Evolutionary conservation across 1,140 invertebrate genomes (phyloP).

Genomic region (Trypoxylus dichotomus): DNA sequence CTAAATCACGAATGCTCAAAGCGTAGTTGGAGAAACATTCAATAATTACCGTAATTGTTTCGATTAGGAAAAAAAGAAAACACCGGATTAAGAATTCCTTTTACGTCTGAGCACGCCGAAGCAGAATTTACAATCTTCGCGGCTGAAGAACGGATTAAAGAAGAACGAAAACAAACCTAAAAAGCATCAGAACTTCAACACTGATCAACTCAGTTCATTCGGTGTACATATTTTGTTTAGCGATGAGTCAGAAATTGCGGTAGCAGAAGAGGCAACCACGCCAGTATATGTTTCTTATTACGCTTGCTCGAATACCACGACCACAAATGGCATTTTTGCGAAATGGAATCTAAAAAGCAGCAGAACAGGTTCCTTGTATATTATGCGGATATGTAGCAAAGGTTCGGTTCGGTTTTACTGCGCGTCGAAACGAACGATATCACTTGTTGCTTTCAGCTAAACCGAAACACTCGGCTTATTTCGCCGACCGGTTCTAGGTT

Average conservation of each 20-base stretch:
- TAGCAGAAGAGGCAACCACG: not conserved
- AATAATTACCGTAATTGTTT: too few relatives aligned
- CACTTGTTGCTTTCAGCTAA: constrained; percentile 40
- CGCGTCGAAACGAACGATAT: constrained; percentile 33
- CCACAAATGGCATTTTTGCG: constrained; percentile 34
- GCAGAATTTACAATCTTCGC: too few relatives aligned
- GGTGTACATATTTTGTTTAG: constrained; percentile 9
- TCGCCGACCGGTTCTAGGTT: constrained; percentile 34
- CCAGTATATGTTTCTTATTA: not conserved
- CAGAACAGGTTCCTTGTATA: constrained; percentile 34
- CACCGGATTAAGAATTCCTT: too few relatives aligned
- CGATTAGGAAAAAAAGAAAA: too few relatives aligned
- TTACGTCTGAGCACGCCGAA: too few relatives aligned
- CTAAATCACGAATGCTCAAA: too few relatives aligned
- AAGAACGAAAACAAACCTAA: not conserved
- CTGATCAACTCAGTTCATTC: too few relatives aligned
- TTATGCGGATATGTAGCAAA: constrained; percentile 30
- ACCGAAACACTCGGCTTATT: constrained; percentile 31
- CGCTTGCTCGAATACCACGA: constrained; percentile 28
- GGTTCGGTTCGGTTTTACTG: constrained; percentile 2
- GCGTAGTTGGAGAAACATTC: too few relatives aligned
- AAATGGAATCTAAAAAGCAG: constrained; percentile 36
- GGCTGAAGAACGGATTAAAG: not conserved
- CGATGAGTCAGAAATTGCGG: constrained; percentile 24
- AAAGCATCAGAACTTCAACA: not conserved